phyloP scores from a whole-genome alignment of 64 coral and sea anemone species.

The Catalaphyllia jardinei region DNA sequence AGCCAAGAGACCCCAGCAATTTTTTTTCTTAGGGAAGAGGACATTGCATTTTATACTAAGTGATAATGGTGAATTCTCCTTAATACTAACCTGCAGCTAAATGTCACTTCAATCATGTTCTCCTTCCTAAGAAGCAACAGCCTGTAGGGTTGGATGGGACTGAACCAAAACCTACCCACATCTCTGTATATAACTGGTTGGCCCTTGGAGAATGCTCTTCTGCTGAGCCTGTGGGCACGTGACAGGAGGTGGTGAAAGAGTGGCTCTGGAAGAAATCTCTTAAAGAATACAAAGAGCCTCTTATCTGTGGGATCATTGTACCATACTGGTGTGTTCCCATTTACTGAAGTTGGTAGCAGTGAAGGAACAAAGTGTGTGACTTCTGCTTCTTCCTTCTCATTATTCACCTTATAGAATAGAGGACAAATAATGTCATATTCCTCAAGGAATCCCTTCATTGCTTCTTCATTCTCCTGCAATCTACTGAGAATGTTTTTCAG shows the following conservation, averaged over 20 bases:
- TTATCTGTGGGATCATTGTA: conserved; percentile 21
- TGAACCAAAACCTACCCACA: conserved; percentile 43
- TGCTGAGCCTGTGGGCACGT: conserved; percentile 54
- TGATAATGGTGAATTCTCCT: no score
- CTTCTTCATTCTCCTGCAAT: conserved; percentile 22
- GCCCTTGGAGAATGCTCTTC: not conserved
- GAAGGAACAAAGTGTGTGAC: conserved; percentile 52
- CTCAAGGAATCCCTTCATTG: conserved; percentile 48
- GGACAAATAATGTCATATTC: conserved; percentile 53
- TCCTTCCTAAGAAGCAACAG: conserved; percentile 48
- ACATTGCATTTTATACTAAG: no score
- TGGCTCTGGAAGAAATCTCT: conserved; percentile 51
- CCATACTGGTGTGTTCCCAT: conserved; percentile 28
- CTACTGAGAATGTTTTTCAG: not conserved
- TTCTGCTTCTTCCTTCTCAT: not conserved
- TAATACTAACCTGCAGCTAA: conserved; percentile 19
- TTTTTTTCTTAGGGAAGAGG: no score
- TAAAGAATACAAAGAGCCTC: conserved; percentile 55
- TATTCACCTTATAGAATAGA: not conserved
- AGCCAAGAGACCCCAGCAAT: no score
- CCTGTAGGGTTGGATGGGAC: conserved; percentile 28
- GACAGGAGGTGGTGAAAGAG: conserved; percentile 62
- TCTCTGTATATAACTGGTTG: conserved; percentile 20
- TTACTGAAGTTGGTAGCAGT: conserved; percentile 22
- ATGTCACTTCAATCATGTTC: conserved; percentile 63